Evolutionary conservation across 2,888 invertebrate genomes (phyloP).

Genomic region (Acanthoscelides obtectus): DNA sequence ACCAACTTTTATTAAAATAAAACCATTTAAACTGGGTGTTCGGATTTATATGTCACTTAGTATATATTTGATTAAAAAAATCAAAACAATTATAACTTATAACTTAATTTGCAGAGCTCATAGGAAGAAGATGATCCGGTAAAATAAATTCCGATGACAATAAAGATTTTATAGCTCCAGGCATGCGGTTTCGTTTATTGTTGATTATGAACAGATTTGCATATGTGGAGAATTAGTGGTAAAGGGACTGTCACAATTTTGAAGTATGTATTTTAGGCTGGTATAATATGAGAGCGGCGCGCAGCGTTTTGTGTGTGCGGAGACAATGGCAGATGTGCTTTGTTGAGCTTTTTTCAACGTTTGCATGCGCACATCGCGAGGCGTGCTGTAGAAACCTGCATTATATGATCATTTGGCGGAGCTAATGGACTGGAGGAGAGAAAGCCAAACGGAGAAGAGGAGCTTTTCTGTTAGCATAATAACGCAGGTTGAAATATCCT

Average conservation of each 20-base stretch:
- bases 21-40: no score
- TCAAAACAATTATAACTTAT: no score
- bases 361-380: neutral
- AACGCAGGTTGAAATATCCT: no score
- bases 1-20: no score
- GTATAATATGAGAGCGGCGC: neutral
- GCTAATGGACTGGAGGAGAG: neutral
- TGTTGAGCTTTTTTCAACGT: neutral
- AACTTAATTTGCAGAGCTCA: no score
- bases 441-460: neutral
- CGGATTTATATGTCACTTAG: no score
- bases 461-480: no score
- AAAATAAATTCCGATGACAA: neutral
- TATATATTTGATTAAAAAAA: no score
- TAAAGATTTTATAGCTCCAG: neutral
- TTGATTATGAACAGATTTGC: neutral
- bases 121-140: neutral
- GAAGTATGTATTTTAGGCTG: neutral
- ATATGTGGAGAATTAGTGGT: neutral
- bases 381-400: neutral
- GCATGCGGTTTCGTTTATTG: neutral
- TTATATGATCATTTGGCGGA: neutral
- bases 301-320: neutral
- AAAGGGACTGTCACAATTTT: neutral
- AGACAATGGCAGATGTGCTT: neutral